These are phyloP conservation scores for Propithecus deckenii DNA, from an alignment of 2,797 vertebrate genomes.

Conservation along the genomic window DNA sequence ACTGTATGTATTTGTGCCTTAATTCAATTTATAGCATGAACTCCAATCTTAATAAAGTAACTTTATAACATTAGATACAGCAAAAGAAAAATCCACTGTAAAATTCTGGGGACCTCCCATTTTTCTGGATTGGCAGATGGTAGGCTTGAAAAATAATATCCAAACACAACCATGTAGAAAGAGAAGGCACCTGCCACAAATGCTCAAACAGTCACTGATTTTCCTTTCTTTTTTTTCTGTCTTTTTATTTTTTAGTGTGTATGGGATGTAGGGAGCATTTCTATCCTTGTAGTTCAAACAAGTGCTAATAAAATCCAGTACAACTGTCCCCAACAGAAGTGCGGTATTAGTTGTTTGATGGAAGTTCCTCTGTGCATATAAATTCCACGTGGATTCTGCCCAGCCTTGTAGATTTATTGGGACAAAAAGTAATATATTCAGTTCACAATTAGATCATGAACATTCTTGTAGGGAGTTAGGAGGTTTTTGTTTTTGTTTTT, in stretches of 20 bases:
- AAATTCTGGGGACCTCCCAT: slow-evolving; percentile 3
- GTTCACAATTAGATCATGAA: slow-evolving; percentile 58
- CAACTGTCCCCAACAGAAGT: slow-evolving; percentile 45
- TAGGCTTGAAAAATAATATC: slow-evolving; percentile 50
- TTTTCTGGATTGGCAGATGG: slow-evolving; percentile 50
- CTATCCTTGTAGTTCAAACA: slow-evolving; percentile 70
- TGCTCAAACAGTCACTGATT: slow-evolving; percentile 35
- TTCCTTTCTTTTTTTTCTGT: neutral
- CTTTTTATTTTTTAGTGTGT: neutral
- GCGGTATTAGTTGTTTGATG: slow-evolving; percentile 63
- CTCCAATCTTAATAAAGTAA: slow-evolving; percentile 84
- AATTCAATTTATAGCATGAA: slow-evolving; percentile 86
- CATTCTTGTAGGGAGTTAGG: slow-evolving; percentile 47
- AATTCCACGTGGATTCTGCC: slow-evolving; percentile 72
- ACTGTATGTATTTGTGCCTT: slow-evolving; percentile 84
- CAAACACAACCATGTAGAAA: neutral
- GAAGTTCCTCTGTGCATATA: slow-evolving; percentile 38
- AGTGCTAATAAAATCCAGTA: slow-evolving; percentile 59
- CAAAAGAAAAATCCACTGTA: slow-evolving; percentile 46
- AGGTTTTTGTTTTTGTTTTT: neutral
- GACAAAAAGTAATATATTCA: slow-evolving; percentile 53
- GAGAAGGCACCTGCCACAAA: slow-evolving; percentile 39
- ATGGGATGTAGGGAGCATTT: neutral
- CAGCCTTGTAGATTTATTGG: slow-evolving; percentile 70
- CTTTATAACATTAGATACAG: slow-evolving; percentile 70